phyloP scores from a whole-genome alignment of 1,140 invertebrate species.

The Druon quercuslanigerum region DNA sequence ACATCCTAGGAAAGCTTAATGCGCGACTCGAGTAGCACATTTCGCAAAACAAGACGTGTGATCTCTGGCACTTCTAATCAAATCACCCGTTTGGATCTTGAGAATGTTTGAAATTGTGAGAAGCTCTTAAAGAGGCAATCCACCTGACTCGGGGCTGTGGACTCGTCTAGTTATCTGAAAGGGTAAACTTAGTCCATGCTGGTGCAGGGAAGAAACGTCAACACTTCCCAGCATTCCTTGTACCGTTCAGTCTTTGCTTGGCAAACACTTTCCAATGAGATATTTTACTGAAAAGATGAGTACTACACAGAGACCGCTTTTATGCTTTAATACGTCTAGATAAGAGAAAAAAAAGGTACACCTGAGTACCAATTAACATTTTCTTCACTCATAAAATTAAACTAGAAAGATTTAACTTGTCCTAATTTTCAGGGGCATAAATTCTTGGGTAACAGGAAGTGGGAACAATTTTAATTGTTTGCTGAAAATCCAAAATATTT shows the following conservation, averaged over 20 bases:
- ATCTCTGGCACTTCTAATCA: not conserved
- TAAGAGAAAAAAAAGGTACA: conserved; percentile 12
- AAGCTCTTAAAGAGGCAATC: not conserved
- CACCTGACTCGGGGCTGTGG: not conserved
- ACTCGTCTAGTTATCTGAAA: conserved; percentile 43
- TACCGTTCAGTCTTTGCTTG: conserved; percentile 51
- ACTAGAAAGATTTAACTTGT: too few species aligned
- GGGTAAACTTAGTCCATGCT: conserved; percentile 40
- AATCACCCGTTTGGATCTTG: too few species aligned
- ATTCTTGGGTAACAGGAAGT: too few species aligned
- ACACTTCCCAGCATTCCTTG: conserved; percentile 41
- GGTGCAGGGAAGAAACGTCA: conserved; percentile 44
- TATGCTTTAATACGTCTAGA: conserved; percentile 27
- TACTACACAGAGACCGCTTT: conserved; percentile 10
- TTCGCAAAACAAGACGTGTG: too few species aligned
- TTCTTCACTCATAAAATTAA: conserved; percentile 14
- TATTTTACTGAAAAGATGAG: conserved; percentile 42
- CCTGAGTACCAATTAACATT: not conserved
- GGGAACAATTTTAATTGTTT: too few species aligned
- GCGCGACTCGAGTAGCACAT: too few species aligned
- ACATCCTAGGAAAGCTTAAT: too few species aligned
- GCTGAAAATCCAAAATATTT: too few species aligned
- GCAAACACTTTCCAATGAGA: conserved; percentile 60
- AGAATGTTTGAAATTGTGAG: not conserved
- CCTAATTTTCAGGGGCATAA: too few species aligned